Evolutionary conservation across 1,140 invertebrate species (phyloP), one percentile per base, ranked within the genome.

Genomic region (Calliopsis andreniformis): DNA sequence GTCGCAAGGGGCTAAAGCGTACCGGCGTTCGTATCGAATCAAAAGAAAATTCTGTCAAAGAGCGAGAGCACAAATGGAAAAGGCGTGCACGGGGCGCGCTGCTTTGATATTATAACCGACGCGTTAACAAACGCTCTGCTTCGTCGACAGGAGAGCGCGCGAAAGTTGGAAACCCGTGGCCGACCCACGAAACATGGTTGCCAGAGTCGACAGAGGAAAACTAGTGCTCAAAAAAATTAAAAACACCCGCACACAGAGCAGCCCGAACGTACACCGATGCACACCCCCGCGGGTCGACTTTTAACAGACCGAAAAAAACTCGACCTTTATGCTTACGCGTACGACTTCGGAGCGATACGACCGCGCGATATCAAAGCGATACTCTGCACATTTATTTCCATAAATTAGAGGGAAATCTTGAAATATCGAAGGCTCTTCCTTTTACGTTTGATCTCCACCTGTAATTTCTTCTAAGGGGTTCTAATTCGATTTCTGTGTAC

Each of bases 1-100:
- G 63, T 49, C 32, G n/a, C 43, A 28, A 75, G 58, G 55, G 66
- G 35, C 32, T 64, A 82, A 84, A 86, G 72, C 76, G 78, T 64
- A 47, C 56, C 62, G 28, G 71, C 59, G 77, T 71, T 76, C 79
- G 77, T 77, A 87, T 87, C 79, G 80, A 88, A 88, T 88, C 82
- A 88, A 89, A 88, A 87, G 86, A 83, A 79, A 87, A 87, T 86
- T n/a, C 82, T 82, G 84, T 87, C 87, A 87, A 87, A 87, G 87
- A 78, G 70, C 75, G 76, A 59, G 76, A 59, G 71, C 71, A 76
- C 80, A 85, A 84, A 87, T 81, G 84, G 78, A 84, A 82, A 75
- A 76, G 78, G 72, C 61, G 55, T 77, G 75, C 56, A 61, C 43
- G 32, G 42, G 32, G 42, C 1, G 53, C 3, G 67, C 1, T 43